Evolutionary conservation across 2,113 vertebrate species (phyloP), one percentile per base, ranked within the genome.

Genomic region (Stomatorhinus ivindoensis): DNA sequence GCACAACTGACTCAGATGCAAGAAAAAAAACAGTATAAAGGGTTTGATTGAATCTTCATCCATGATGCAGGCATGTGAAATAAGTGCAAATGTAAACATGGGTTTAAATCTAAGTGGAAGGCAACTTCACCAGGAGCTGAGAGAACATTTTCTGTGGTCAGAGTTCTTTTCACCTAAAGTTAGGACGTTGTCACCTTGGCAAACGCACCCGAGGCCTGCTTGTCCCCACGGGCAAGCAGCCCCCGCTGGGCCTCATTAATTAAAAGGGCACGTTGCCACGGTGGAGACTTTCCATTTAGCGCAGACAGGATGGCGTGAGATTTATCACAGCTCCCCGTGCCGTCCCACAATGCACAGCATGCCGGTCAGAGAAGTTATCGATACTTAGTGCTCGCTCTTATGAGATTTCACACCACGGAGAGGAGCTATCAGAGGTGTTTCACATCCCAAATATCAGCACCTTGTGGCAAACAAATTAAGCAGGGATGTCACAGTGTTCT

Each of bases 171-270:
- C 95, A 94, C 94, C 94, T 94, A 80, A 80, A 39, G 73, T 95
- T 91, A 94, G 95, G 95, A 96, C 95, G 95, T 96, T 92, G 94
- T 96, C 95, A 96, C 96, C 95, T 96, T 96, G 95, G 93, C 92
- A 92, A 93, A 92, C 94, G 94, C 96, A 92, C 90, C 42, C 42
- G 93, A 93, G 94, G 94, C 80, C 91, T 91, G 89, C 90, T 87
- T 90, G 90, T 93, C 94, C 95, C 94, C 82, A 93, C 92, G 94
- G 93, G 92, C 93, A 89, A 90, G 85, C 88, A 90, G 94, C 95
- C 94, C 94, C 94, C 95, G 94, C 95, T 94, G 94, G 94, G 91
- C 93, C 95, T 96, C 96, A 96, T 96, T 96, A 96, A 96, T 96
- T 96, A 96, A 95, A 95, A 95, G 96, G 95, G 94, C 95, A 96